Base-by-base conservation (phyloP, 2,888 invertebrate genomes). In the Leptopilina drosophilae region DNA sequence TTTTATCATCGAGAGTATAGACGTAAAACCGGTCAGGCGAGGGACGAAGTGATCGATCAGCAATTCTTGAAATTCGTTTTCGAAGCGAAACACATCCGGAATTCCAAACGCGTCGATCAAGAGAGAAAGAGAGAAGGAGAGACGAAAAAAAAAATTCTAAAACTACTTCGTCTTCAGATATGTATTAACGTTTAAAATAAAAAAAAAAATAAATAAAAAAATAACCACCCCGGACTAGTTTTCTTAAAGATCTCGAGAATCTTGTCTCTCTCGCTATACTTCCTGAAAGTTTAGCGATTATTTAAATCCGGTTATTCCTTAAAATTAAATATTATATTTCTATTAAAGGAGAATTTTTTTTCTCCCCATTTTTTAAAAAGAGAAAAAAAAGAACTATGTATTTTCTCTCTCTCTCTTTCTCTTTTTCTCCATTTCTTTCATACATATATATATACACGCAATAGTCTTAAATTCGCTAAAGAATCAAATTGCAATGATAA, bases 401-500 rank as follows among this genome's bases (percentile, higher is more conserved):
- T 33, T 33, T 33, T 33, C 33, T 33, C 33, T 59, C 15, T n/a
- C 7, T 20, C n/a, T 62, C 67, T 64, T 26, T n/a, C 53, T 49
- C 73, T n/a, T 56, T 78, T 46, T 78, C 6, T 56, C 26, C 6
- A 49, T 67, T 42, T 12, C 67, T 49, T 49, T 7, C 66, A 67
- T 15, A 15, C 40, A 59, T 20, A 49, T 73, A 65, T 49, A 49
- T 49, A 49, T 49, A 65, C 49, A 56, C 67, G 20, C 67, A 46
- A n/a, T 67, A 46, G 46, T 15, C 67, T 67, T 46, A 67, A 46
- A 40, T 76, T 81, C 78, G 80, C 65, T 77, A 67, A 82, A 79
- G 64, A 83, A 79, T 83, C 83, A 80, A 42, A 82, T 84, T 82
- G 77, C 78, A 85, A 85, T 8, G 81, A 85, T 83, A 83, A 87